Base-by-base conservation (phyloP, 2,113 vertebrate species). In the Theristicus caerulescens region DNA sequence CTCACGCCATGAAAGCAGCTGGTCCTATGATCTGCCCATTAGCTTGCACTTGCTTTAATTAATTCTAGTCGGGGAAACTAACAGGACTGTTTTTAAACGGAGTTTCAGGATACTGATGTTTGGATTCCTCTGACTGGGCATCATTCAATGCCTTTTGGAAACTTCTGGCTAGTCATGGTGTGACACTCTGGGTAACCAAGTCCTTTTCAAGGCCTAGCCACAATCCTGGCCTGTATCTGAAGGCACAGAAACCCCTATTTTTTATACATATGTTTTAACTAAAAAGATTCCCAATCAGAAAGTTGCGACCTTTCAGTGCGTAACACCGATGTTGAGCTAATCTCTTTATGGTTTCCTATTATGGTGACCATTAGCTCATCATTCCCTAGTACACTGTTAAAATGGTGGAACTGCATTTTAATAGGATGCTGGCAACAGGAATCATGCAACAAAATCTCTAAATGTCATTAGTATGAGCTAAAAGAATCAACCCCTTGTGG, bases 21-120 rank as follows among this genome's bases (percentile, higher is more conserved):
- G 94, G 77, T 95, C 51, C 54, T 72, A 65, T 85, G 88, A 95
- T 97, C 38, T 79, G 64, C 70, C 78, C 86, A 94, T 97, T 97
- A 97, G 89, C 34, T 70, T 69, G 16, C 29, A 46, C 58, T 95
- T 66, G 77, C 3, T 17, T 93, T 82, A 87, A 94, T 96, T 97
- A 96, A 93, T 96, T 97, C 61, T 70, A 91, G 78, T 73, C 4
- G 9, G 9, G 49, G 38, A 91, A 91, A 85, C 13, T 42, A 93
- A 52, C 29, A 85, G 65, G 18, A 42, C 20, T 66, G 31, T 18
- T 81, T 93, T 82, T 58, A 82, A 86, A 65, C 3, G 3, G 19
- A 79, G 44, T 27, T 65, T 36, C 49, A 82, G 55, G 47, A 42
- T n/a, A 44, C 11, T 42, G 52, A 52, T 65, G 15, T 20, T 72